Base-by-base conservation (phyloP, 2,888 invertebrate species). In the Epinotia ramella region DNA sequence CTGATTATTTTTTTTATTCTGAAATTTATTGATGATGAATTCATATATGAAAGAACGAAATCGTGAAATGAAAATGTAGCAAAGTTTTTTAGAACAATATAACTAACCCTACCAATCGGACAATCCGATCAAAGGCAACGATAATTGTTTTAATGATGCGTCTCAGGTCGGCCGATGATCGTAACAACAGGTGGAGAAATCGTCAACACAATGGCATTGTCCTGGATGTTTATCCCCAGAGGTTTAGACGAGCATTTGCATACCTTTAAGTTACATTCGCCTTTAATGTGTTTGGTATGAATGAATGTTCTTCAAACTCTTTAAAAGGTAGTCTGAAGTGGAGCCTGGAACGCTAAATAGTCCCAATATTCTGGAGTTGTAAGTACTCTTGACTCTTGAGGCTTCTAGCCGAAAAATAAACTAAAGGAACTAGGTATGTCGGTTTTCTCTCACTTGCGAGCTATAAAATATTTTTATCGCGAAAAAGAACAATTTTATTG, bases 151-250 rank as follows among this genome's bases (percentile, higher is more conserved):
- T 70, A 70, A 70, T 65, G 44, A 53, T 56, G 65, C 49, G 64
- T 40, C 49, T 2, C 66, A 44, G 56, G 74, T 59, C 64, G 44
- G 59, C 65, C 59, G 66, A 75, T 71, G 44, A 62, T 75, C 53
- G 71, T 53, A 68, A 69, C 76, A 71, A 68, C 71, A 72, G 68
- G 60, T 76, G 75, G 69, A 57, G 72, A 74, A 73, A 73, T 72
- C 75, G 64, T 65, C 60, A 75, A 73, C 81, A 84, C 85, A 87
- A 88, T 84, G 77, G 81, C 79, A 84, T 87, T 87, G 86, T 87
- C 80, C 79, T 79, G 76, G 20, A 80, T 82, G 83, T 84, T 84
- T 82, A 82, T 84, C 81, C 81, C 78, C 62, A 68, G 70, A 62
- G 74, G 62, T 62, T 77, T 72, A 72, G 76, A 62, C 73, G 59